phyloP scores from a whole-genome alignment of 1,140 invertebrate species.

The Drosophila lacertosa region DNA sequence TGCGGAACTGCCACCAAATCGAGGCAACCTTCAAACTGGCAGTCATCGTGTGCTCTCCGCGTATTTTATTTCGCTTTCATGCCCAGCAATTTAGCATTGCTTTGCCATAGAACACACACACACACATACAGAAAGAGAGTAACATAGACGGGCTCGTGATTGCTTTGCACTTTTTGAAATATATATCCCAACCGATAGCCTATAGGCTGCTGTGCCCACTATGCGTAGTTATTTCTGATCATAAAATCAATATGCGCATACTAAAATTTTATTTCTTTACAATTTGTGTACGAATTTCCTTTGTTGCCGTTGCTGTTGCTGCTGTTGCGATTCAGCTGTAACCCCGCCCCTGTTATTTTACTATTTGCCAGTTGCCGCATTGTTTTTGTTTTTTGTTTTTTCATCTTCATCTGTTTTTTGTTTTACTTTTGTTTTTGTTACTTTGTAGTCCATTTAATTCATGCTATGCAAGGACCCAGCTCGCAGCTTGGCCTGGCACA shows the following conservation, averaged over 20 bases:
- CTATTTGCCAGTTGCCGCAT: slow-evolving; percentile 62
- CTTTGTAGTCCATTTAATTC: slow-evolving; percentile 82
- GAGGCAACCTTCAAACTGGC: slow-evolving; percentile 6
- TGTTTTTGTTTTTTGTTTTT: slow-evolving; percentile 44
- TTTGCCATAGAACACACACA: slow-evolving; percentile 25
- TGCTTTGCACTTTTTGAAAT: slow-evolving; percentile 78
- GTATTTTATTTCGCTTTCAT: slow-evolving; percentile 60
- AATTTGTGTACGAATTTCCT: slow-evolving; percentile 81
- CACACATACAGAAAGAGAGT: background rate
- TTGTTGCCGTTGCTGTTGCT: slow-evolving; percentile 30
- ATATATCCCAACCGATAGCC: slow-evolving; percentile 21
- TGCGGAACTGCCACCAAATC: slow-evolving; percentile 25
- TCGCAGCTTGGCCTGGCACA: slow-evolving; percentile 54
- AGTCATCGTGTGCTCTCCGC: slow-evolving; percentile 28
- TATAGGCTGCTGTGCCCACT: slow-evolving; percentile 30
- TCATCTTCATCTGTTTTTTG: slow-evolving; percentile 30
- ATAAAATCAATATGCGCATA: slow-evolving; percentile 83
- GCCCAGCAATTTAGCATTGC: slow-evolving; percentile 41
- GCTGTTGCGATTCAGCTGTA: slow-evolving; percentile 6
- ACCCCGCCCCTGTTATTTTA: slow-evolving; percentile 39
- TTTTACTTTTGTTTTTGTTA: slow-evolving; percentile 54
- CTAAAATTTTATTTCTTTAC: slow-evolving; percentile 83
- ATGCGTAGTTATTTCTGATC: slow-evolving; percentile 80
- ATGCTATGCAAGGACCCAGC: slow-evolving; percentile 58
- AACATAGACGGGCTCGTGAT: slow-evolving; percentile 57